Percentiles rank a stretch among this genome's conserved stretches.
phyloP scores from a whole-genome alignment of 1,140 invertebrate genomes.

The Lycorma delicatula region DNA sequence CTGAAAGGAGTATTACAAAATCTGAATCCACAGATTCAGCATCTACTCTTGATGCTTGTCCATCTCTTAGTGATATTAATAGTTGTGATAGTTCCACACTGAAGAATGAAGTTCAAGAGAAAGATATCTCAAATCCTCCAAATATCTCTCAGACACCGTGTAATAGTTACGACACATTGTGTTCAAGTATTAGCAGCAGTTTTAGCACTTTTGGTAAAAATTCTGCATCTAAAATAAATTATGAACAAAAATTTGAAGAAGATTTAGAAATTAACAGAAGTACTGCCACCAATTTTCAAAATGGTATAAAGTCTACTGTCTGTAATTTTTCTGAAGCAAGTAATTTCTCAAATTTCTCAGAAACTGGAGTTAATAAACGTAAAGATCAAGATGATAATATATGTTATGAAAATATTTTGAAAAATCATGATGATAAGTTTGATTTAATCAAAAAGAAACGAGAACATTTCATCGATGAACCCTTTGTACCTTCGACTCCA shows the following conservation, averaged over 20 bases:
- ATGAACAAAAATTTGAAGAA: background rate
- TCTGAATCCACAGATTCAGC: conserved; percentile 18
- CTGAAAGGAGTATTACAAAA: conserved; percentile 15
- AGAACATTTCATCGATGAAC: conserved; percentile 3
- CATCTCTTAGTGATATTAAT: conserved; percentile 16
- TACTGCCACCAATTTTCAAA: too few species aligned
- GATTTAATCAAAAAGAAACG: conserved; percentile 11
- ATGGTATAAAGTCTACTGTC: too few species aligned
- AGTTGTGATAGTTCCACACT: conserved; percentile 16
- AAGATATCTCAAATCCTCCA: background rate
- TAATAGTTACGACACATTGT: conserved; percentile 1
- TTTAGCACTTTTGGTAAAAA: conserved; percentile 2
- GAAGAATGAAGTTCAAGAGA: conserved; percentile 12
- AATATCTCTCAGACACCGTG: background rate
- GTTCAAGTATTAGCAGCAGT: background rate
- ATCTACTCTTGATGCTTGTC: conserved; percentile 19
- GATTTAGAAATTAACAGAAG: background rate
- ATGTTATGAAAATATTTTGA: conserved; percentile 2
- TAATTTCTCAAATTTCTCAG: too few species aligned
- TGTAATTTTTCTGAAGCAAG: too few species aligned
- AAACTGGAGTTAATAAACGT: too few species aligned
- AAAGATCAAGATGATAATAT: too few species aligned
- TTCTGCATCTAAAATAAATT: background rate
- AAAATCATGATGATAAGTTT: conserved; percentile 7
- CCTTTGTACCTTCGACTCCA: conserved; percentile 12